Evolutionary conservation across 2,888 invertebrate genomes (phyloP).

Genomic region (Perithous albicinctus): DNA sequence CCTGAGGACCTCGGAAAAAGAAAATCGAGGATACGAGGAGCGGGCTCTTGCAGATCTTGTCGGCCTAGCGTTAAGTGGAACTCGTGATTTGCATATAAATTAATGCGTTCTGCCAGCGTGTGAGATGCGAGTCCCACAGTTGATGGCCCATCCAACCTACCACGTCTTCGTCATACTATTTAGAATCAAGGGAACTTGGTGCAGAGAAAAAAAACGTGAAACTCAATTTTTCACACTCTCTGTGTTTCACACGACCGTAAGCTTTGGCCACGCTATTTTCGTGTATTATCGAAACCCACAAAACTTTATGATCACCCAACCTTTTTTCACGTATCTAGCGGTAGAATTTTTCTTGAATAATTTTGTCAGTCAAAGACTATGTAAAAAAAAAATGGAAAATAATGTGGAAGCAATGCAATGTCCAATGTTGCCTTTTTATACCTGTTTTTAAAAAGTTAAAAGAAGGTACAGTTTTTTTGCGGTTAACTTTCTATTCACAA

Average conservation of each 20-base stretch:
- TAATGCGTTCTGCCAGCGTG: conserved; percentile 40
- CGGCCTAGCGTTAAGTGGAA: conserved; percentile 48
- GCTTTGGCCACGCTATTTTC: neutral
- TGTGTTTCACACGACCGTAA: neutral
- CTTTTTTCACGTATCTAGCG: no score
- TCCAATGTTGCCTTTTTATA: no score
- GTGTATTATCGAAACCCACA: neutral
- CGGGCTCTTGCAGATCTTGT: conserved; percentile 38
- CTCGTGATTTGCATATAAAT: conserved; percentile 63
- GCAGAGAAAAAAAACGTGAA: neutral
- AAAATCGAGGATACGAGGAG: conserved; percentile 3
- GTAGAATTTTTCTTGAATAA: no score
- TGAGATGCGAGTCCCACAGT: conserved; percentile 9
- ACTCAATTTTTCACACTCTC: neutral
- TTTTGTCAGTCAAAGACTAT: no score
- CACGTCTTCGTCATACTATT: conserved; percentile 29
- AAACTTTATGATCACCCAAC: neutral
- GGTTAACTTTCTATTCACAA: no score
- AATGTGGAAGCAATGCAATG: no score
- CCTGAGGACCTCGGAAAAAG: conserved; percentile 24
- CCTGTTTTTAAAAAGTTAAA: no score
- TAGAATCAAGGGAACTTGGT: neutral
- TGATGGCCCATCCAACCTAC: conserved; percentile 5
- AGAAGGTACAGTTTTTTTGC: no score
- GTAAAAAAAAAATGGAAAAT: no score